Conservation (phyloP, 2,888 invertebrate genomes). For the Bursaphelenchus okinawaensis region DNA sequence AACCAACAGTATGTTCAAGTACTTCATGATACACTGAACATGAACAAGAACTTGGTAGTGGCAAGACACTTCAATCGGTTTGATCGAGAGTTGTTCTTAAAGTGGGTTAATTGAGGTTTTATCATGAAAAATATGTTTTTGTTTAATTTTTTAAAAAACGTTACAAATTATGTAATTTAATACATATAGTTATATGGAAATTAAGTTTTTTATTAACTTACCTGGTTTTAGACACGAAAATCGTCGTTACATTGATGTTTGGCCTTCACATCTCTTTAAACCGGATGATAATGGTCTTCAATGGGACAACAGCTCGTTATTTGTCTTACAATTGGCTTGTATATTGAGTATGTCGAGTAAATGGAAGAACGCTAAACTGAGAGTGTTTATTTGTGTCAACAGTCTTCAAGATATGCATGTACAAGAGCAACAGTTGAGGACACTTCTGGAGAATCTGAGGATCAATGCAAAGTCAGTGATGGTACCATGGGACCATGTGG, state of each 20-base stretch:
- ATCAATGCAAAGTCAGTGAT: constrained; percentile 75
- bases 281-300: constrained; percentile 68
- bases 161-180: not conserved
- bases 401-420: constrained; percentile 57
- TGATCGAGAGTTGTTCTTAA: constrained; percentile 66
- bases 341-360: constrained; percentile 69
- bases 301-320: constrained; percentile 77
- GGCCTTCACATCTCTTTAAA: constrained; percentile 90
- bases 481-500: constrained; percentile 63
- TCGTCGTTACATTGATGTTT: constrained; percentile 76
- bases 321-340: constrained; percentile 92
- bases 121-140: not conserved
- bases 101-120: constrained; percentile 17
- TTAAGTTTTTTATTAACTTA: not conserved
- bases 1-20: constrained; percentile 73
- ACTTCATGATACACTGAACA: constrained; percentile 77
- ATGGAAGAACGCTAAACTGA: constrained; percentile 76
- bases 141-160: no score
- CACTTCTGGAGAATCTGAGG: constrained; percentile 74
- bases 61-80: constrained; percentile 83
- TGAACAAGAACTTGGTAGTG: constrained; percentile 88
- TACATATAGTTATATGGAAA: not conserved
- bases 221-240: not conserved
- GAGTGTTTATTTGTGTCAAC: constrained; percentile 73
- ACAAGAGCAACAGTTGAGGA: constrained; percentile 54